A percentile compares a stretch with the other conserved stretches of the same genome.
phyloP scores from a whole-genome alignment of 2,888 invertebrate genomes.

The Euzetes globulus region DNA sequence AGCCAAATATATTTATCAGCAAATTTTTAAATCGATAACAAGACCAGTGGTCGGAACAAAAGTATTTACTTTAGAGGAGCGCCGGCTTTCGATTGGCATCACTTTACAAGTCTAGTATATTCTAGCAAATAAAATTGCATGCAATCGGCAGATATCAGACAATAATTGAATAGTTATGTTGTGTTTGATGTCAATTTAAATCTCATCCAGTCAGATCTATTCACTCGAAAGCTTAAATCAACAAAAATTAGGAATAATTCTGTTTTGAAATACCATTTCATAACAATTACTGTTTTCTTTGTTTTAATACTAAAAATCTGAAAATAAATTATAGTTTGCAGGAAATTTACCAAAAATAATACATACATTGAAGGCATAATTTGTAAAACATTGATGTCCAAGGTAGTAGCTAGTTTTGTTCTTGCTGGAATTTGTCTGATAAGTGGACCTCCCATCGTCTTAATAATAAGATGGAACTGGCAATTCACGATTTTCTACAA shows the following conservation, averaged over 20 bases:
- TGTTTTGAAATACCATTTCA: neutral
- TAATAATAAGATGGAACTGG: no score
- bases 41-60: neutral
- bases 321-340: no score
- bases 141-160: neutral
- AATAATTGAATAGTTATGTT: slow-evolving; percentile 3
- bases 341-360: no score
- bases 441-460: no score
- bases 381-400: no score
- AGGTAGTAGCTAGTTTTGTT: no score
- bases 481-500: no score
- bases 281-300: neutral
- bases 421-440: no score
- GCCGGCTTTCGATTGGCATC: neutral
- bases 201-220: neutral
- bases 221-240: neutral
- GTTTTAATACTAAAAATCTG: neutral
- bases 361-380: no score
- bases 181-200: neutral
- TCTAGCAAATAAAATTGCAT: neutral
- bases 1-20: neutral
- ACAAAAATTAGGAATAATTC: neutral
- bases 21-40: neutral
- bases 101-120: neutral
- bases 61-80: neutral